These are phyloP conservation scores for Xiphophorus maculatus DNA, from an alignment of 2,113 vertebrate species.

Conservation along the genomic window DNA sequence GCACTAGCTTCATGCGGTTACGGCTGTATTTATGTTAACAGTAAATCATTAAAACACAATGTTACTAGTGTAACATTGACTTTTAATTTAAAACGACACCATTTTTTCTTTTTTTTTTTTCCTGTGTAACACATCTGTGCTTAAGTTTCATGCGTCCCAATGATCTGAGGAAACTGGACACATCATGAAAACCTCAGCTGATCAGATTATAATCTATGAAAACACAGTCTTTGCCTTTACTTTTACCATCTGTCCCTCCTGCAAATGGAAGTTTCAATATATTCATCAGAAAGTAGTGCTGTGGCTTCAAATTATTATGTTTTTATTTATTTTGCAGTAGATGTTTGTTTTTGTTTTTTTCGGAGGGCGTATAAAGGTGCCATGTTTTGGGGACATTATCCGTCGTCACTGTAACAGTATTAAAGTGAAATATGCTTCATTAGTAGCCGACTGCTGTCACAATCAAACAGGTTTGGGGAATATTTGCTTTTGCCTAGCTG, in stretches of 20 bases:
- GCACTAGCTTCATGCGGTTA: slow-evolving; percentile 22
- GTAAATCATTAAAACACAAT: slow-evolving; percentile 45
- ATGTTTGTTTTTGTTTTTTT: slow-evolving; percentile 15
- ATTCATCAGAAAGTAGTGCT: slow-evolving; percentile 16
- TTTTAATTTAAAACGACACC: slow-evolving; percentile 39
- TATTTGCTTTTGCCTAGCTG: slow-evolving; percentile 39
- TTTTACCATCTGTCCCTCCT: slow-evolving; percentile 24
- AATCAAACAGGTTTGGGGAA: slow-evolving; percentile 22
- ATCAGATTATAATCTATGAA: slow-evolving; percentile 6
- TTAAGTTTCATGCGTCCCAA: slow-evolving; percentile 4
- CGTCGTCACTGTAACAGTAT: slow-evolving; percentile 21
- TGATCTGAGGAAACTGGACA: slow-evolving; percentile 16
- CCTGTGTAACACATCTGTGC: background rate
- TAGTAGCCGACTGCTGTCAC: slow-evolving; percentile 5
- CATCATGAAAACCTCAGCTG: slow-evolving; percentile 11
- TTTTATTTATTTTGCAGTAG: slow-evolving; percentile 39
- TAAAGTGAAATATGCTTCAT: background rate
- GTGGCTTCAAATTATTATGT: slow-evolving; percentile 17
- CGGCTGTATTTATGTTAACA: slow-evolving; percentile 44
- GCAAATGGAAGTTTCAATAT: slow-evolving; percentile 39
- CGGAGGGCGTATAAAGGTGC: slow-evolving; percentile 41
- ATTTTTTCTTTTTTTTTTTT: background rate
- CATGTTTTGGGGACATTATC: slow-evolving; percentile 21
- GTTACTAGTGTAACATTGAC: slow-evolving; percentile 23
- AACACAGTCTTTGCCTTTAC: slow-evolving; percentile 20